phyloP scores from a whole-genome alignment of 2,797 vertebrate genomes.

The Lepilemur septentrionalis region DNA sequence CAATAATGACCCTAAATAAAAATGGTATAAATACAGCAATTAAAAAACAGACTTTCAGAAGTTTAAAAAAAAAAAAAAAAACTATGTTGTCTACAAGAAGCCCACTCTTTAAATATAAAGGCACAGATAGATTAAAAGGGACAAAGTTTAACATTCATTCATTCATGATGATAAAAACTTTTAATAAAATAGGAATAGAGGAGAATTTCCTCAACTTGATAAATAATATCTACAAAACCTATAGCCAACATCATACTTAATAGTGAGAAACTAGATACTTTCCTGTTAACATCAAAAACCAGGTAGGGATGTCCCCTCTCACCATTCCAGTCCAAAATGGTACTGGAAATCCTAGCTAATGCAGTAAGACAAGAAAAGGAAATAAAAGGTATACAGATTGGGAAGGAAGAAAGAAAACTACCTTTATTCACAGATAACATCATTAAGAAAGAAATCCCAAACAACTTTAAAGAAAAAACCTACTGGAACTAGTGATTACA shows the following conservation, averaged over 20 bases:
- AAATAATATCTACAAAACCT: not conserved
- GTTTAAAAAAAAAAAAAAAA: no score
- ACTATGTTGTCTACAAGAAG: not conserved
- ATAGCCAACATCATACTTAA: not conserved
- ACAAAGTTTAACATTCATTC: not conserved
- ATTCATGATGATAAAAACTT: not conserved
- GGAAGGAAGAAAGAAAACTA: not conserved
- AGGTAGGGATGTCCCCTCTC: not conserved
- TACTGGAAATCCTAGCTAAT: not conserved
- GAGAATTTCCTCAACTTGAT: not conserved
- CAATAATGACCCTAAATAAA: not conserved
- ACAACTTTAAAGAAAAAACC: not conserved
- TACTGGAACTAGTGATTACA: not conserved
- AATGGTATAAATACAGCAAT: not conserved
- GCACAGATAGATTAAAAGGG: not conserved
- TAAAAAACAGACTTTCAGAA: not conserved
- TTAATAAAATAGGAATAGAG: not conserved
- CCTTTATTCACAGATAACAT: not conserved
- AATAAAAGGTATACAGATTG: not conserved
- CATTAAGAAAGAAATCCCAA: not conserved
- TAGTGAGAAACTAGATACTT: not conserved
- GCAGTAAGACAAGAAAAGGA: not conserved
- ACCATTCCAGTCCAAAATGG: not conserved
- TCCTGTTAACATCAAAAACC: not conserved
- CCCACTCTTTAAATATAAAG: not conserved